Percentiles rank a stretch among this genome's conserved stretches.
These are phyloP conservation scores for Eulithis testata DNA, from an alignment of 2,888 invertebrate species.

Conservation along the genomic window DNA sequence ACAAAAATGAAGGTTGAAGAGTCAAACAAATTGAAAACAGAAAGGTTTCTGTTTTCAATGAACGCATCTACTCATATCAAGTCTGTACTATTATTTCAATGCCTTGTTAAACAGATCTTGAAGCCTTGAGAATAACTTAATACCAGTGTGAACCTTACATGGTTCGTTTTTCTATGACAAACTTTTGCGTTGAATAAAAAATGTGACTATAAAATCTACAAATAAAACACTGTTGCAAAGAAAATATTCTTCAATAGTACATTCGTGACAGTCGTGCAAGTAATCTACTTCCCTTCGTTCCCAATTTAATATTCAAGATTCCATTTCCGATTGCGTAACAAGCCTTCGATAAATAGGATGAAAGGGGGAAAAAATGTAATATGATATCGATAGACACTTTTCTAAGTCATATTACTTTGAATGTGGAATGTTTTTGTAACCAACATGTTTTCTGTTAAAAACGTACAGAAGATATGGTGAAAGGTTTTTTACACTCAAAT, in stretches of 20 bases:
- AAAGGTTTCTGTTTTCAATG: too few relatives aligned
- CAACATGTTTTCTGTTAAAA: conserved; percentile 2
- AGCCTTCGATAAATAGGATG: conserved; percentile 41
- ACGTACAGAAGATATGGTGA: neutral
- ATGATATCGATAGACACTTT: conserved; percentile 24
- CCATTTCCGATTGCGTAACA: conserved; percentile 33
- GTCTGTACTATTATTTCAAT: too few relatives aligned
- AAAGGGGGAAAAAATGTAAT: conserved; percentile 40
- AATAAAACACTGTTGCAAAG: conserved; percentile 3
- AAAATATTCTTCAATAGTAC: conserved; percentile 4
- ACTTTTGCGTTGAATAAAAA: too few relatives aligned
- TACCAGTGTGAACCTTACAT: too few relatives aligned
- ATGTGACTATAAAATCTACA: neutral
- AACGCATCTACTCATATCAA: too few relatives aligned
- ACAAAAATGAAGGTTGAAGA: too few relatives aligned
- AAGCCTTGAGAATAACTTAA: too few relatives aligned
- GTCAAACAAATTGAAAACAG: too few relatives aligned
- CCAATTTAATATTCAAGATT: conserved; percentile 35
- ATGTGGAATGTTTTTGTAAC: neutral
- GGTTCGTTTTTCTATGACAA: too few relatives aligned
- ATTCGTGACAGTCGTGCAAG: conserved; percentile 19
- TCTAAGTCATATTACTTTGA: conserved; percentile 13
- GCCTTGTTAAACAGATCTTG: too few relatives aligned
- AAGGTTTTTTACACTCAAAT: too few relatives aligned
- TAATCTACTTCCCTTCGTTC: conserved; percentile 27